Evolutionary conservation across 2,888 invertebrate species (phyloP).

Genomic region (Cryptus armator): DNA sequence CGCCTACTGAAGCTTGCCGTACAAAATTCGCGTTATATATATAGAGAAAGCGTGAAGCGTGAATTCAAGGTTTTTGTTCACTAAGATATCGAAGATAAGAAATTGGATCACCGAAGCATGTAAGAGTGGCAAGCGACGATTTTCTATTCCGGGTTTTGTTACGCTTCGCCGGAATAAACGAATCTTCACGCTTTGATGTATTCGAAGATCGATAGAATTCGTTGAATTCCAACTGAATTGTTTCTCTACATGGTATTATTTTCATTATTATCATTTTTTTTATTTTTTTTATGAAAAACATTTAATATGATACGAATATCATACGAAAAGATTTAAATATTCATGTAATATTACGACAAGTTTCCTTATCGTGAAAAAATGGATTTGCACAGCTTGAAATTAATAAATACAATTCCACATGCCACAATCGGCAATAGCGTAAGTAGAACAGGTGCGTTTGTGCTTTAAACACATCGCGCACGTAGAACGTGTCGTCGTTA

Average conservation of each 20-base stretch:
- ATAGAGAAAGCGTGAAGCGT: slow-evolving; percentile 65
- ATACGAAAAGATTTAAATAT: too few species aligned
- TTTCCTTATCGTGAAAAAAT: not conserved
- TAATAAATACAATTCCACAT: too few species aligned
- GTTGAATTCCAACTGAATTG: not conserved
- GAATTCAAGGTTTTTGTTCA: slow-evolving; percentile 23
- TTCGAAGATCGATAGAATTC: not conserved
- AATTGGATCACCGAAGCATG: slow-evolving; percentile 61
- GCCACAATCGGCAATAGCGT: not conserved
- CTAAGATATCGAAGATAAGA: slow-evolving; percentile 55
- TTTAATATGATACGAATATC: too few species aligned
- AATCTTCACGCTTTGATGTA: slow-evolving; percentile 69
- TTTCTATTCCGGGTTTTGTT: slow-evolving; percentile 67
- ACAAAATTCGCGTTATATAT: slow-evolving; percentile 69
- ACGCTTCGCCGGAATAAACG: slow-evolving; percentile 64
- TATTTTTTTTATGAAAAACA: too few species aligned
- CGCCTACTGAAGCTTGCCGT: slow-evolving; percentile 48
- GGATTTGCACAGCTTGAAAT: too few species aligned
- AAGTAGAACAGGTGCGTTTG: too few species aligned
- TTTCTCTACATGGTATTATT: not conserved
- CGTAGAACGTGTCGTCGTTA: slow-evolving; percentile 2
- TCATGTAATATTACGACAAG: not conserved
- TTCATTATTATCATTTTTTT: not conserved
- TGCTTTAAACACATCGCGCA: not conserved
- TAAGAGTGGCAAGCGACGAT: not conserved